Conservation (phyloP, 2,797 vertebrate genomes). For the Cygnus olor region DNA sequence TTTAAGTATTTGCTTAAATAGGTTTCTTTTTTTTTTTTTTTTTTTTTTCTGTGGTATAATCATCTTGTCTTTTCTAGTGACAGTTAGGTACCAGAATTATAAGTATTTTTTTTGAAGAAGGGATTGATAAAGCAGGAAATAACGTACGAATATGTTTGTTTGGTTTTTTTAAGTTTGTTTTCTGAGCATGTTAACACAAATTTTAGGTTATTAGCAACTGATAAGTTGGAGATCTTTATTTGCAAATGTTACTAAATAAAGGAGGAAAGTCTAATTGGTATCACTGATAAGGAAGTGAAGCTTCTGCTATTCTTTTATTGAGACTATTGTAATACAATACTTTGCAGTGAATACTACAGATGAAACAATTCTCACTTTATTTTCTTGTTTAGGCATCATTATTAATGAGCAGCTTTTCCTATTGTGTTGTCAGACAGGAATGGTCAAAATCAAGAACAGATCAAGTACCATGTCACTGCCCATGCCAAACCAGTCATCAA, state of each 20-base stretch:
- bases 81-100: background rate
- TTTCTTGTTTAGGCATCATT: background rate
- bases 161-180: background rate
- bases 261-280: background rate
- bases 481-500: conserved; percentile 37
- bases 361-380: background rate
- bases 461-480: background rate
- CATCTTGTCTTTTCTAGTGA: background rate
- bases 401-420: conserved; percentile 61
- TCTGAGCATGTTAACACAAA: background rate
- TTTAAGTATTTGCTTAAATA: background rate
- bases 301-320: background rate
- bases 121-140: background rate
- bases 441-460: conserved; percentile 48
- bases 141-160: background rate
- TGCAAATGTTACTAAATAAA: background rate
- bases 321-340: background rate
- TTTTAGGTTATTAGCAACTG: background rate
- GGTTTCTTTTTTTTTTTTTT: background rate
- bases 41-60: background rate
- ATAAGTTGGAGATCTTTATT: background rate
- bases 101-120: background rate
- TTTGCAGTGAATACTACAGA: background rate
- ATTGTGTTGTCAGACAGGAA: conserved; percentile 35
- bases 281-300: background rate